phyloP scores from a whole-genome alignment of 2,888 invertebrate species.

The Atherix ibis region DNA sequence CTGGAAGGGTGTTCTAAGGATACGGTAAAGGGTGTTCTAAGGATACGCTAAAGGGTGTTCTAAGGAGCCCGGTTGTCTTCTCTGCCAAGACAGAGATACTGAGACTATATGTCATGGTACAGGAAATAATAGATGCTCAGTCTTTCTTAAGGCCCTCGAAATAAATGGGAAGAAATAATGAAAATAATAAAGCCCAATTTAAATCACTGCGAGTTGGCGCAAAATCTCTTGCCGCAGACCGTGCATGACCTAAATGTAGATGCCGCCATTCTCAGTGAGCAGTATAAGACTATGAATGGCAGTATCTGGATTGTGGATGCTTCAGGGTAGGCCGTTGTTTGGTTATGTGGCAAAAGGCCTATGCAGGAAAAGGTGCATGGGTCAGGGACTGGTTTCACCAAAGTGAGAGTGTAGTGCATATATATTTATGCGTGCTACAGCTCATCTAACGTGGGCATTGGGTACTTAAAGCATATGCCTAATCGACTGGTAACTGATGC shows the following conservation, averaged over 20 bases:
- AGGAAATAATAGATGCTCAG: not conserved
- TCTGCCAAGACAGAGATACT: not conserved
- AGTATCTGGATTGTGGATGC: not conserved
- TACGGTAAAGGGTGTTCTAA: too few relatives aligned
- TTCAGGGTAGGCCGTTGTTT: too few relatives aligned
- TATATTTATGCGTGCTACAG: too few relatives aligned
- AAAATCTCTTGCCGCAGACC: not conserved
- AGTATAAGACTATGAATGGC: not conserved
- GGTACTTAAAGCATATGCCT: too few relatives aligned
- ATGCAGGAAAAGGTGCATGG: too few relatives aligned
- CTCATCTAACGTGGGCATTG: too few relatives aligned
- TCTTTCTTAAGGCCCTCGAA: not conserved
- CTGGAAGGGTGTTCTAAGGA: too few relatives aligned
- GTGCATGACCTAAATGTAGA: not conserved
- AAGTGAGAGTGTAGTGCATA: too few relatives aligned
- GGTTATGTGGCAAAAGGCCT: too few relatives aligned
- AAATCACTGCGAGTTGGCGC: not conserved
- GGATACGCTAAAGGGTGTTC: not conserved
- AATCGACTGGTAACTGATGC: too few relatives aligned
- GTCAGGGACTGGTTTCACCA: too few relatives aligned
- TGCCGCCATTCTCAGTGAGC: not conserved
- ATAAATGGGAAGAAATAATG: not conserved
- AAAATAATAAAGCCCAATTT: not conserved
- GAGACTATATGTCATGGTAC: not conserved
- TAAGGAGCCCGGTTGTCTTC: not conserved